Conservation (phyloP, 2,113 vertebrate genomes). For the Muntiacus reevesi region DNA sequence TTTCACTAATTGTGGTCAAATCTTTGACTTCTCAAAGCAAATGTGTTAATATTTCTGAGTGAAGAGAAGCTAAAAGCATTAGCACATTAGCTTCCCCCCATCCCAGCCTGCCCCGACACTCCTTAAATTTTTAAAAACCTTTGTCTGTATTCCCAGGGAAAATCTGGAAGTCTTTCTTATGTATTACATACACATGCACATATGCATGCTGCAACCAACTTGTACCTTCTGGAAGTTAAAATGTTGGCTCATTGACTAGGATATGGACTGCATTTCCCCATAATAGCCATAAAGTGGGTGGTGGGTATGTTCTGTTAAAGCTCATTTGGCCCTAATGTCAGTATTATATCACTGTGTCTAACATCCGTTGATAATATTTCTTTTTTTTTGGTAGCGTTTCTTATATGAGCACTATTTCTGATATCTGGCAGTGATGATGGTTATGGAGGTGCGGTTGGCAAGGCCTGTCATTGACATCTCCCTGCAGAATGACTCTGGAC, state of each 20-base stretch:
- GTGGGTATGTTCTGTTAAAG: not conserved
- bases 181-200: not conserved
- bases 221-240: not conserved
- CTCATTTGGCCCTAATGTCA: not conserved
- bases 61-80: constrained; percentile 18
- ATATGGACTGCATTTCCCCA: not conserved
- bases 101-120: fast-evolving
- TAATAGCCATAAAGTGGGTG: not conserved
- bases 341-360: not conserved
- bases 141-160: not conserved
- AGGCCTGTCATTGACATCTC: not conserved
- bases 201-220: not conserved
- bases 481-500: not conserved
- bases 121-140: not conserved
- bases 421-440: not conserved
- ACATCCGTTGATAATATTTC: not conserved
- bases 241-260: not conserved
- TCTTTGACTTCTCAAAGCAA: constrained; percentile 40
- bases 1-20: not conserved
- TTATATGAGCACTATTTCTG: not conserved
- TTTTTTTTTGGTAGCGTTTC: not conserved
- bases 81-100: not conserved
- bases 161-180: not conserved
- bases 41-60: constrained; percentile 25
- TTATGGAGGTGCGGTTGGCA: not conserved